Evolutionary conservation across 2,797 vertebrate genomes (phyloP), one percentile per base, ranked within the genome.

Genomic region (Darevskia mixta): DNA sequence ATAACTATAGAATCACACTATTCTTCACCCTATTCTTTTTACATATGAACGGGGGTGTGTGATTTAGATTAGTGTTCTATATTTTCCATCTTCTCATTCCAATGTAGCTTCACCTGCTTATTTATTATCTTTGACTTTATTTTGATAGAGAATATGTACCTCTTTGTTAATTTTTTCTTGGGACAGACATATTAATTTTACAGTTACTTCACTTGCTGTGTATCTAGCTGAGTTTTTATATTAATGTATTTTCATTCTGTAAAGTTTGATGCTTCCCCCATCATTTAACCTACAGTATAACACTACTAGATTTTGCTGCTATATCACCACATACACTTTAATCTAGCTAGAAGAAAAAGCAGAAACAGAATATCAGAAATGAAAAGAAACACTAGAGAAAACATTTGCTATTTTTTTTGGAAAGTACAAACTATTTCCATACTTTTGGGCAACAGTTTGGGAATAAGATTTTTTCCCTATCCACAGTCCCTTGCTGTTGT

Each of bases 41-140:
- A 38, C 20, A 49, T 55, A 18, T n/a, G 76, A 49, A 49, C 3
- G 5, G 13, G 6, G 25, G 2, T 8, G 3, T 3, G 4, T 35
- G n/a, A 35, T 35, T 20, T 9, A 32, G 18, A 18, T 58, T 18
- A 32, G n/a, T 79, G 58, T 79, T 79, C 78, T 61, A 4, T 55
- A 79, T 45, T 8, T 7, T 15, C 27, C 18, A 18, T 35, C 43
- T 58, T 79, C n/a, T 45, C 18, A 20, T 18, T 35, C 29, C 29
- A 27, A 43, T 78, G 2, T 13, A 5, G 45, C 77, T 79, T 17
- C 45, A 32, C 43, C 25, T 27, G 0, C 49, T 27, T 69, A 25
- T 84, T 91, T 85, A 5, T 1, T 27, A 32, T 88, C 72, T 89
- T 89, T 86, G 35, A 41, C 23, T 82, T 43, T 43, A 64, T 86